Base-by-base conservation (phyloP, 2,888 invertebrate genomes). In the Octonoba sinensis region DNA sequence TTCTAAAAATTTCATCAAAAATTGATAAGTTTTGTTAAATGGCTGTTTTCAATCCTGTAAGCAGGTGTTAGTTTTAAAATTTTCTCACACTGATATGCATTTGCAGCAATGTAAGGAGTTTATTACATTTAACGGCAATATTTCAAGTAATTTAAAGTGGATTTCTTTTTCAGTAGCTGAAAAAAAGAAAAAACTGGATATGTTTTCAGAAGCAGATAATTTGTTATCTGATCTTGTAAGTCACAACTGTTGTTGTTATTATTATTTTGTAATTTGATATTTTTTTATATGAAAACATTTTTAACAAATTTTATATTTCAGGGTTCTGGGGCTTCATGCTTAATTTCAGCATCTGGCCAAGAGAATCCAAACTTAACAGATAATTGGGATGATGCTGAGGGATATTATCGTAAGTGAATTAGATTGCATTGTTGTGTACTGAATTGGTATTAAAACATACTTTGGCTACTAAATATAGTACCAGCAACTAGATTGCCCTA, bases 301-400 rank as follows among this genome's bases (percentile, higher is more conserved):
- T 22, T 22, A 13, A 1, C 3, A 24, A 22, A 20, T 60, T 22
- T 1, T 60, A 49, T 15, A 3, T 56, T 51, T 54, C 85, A 93
- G 93, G 93, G 93, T 73, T 93, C 93, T 13, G 92, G 90, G 81
- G 91, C 92, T 57, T 90, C 92, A 85, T 90, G 88, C 20, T 87
- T 88, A 86, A 84, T 85, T 51, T 86, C 85, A 81, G 86, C 87
- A 83, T 86, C 87, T 56, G 89, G 88, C 18, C 89, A 89, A 79
- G 97, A 96, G 88, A 94, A 95, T 89, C 97, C 97, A 0, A 95
- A 95, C 65, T 91, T 99, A 57, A 97, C 95, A 0, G 99, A 99
- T 88, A 99, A 99, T 88, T 99, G 99, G 99, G 99, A 99, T 87
- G 99, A 99, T 89, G 96, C 97, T 0, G 99, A 99, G 89, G 99